phyloP scores from a whole-genome alignment of 1,140 invertebrate genomes.

The Aphelinus atriplicis region DNA sequence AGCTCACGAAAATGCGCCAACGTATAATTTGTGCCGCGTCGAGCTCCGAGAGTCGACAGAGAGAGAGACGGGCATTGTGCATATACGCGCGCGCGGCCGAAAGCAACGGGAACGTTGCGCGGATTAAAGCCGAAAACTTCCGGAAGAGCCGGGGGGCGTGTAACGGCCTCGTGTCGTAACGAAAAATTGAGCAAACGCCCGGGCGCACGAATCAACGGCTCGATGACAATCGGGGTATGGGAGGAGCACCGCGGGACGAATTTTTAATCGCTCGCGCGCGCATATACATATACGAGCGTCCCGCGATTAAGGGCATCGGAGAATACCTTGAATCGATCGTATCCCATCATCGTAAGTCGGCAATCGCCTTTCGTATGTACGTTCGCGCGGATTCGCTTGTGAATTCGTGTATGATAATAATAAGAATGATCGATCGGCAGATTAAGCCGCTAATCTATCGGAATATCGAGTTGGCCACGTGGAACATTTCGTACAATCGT shows the following conservation, averaged over 20 bases:
- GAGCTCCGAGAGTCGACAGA: too few species aligned
- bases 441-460: not conserved
- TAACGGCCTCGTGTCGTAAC: not conserved
- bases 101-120: conserved; percentile 12
- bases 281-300: not conserved
- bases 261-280: not conserved
- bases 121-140: conserved; percentile 7
- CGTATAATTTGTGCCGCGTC: not conserved
- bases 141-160: not conserved
- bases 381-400: not conserved
- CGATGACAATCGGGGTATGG: conserved; percentile 1
- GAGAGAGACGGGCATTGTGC: not conserved
- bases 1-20: not conserved
- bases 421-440: not conserved
- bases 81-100: not conserved
- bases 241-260: conserved; percentile 1
- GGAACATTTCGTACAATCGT: conserved; percentile 13
- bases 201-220: conserved; percentile 8
- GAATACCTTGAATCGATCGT: conserved; percentile 7
- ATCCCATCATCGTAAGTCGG: too few species aligned
- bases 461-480: conserved; percentile 1
- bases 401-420: not conserved
- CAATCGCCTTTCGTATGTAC: not conserved
- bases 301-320: conserved; percentile 6
- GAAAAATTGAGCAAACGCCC: conserved; percentile 3